Conservation (phyloP, 1,140 invertebrate species). For the Brachionus plicatilis region DNA sequence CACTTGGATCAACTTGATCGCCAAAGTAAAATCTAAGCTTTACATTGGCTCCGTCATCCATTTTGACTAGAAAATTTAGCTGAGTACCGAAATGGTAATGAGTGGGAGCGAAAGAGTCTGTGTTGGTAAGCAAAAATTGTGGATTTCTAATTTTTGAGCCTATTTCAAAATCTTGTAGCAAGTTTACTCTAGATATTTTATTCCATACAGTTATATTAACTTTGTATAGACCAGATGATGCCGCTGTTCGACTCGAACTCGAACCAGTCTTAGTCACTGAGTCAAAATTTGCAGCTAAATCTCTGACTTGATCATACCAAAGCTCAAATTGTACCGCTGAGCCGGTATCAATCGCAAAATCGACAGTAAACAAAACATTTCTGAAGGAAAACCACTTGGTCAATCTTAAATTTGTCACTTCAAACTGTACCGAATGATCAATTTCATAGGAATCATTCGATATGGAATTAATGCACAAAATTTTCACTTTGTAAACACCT, state of each 20-base stretch:
- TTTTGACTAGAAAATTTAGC: slow-evolving; percentile 14
- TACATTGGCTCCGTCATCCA: slow-evolving; percentile 33
- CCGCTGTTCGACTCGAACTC: background rate
- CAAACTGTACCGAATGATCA: background rate
- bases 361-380: background rate
- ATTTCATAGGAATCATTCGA: background rate
- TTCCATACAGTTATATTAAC: background rate
- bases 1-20: background rate
- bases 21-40: slow-evolving; percentile 7
- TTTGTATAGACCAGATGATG: background rate
- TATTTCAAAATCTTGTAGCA: background rate
- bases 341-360: background rate
- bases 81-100: slow-evolving; percentile 1
- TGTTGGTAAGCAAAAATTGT: background rate
- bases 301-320: background rate
- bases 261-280: background rate
- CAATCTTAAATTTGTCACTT: background rate
- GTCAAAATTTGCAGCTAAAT: background rate
- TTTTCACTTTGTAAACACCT: background rate
- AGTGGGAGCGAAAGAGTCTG: background rate
- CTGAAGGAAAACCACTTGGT: background rate
- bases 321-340: background rate
- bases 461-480: background rate
- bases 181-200: background rate
- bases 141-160: slow-evolving; percentile 1